Base-by-base conservation (phyloP, 2,797 vertebrate species). In the Sebastiscus tertius region DNA sequence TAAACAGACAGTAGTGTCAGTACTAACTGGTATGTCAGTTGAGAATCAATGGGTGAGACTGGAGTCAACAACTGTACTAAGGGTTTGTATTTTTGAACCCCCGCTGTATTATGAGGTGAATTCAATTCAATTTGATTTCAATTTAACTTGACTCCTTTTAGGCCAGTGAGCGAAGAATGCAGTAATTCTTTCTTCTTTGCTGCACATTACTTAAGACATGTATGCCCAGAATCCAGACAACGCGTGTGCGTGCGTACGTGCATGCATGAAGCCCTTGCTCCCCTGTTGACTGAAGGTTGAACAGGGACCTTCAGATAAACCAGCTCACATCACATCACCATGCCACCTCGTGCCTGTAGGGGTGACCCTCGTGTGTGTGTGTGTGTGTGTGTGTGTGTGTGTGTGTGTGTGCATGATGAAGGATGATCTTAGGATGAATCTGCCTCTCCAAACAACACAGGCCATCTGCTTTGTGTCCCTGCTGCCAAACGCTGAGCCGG, bases 401-500 rank as follows among this genome's bases (percentile, higher is more conserved):
- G 33, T 66, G 18, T 22, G 33, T 58, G 72, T 24, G 20, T 61
- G 42, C 3, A 13, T 65, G 56, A 83, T 90, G 87, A 91, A 86
- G 70, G 80, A 84, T 88, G 79, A 83, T 81, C 59, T 77, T 59
- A 73, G 83, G 77, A 79, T 82, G 84, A 87, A 77, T 86, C 79
- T 88, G 80, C 82, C 84, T 74, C 77, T 89, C 76, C 75, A 86
- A 90, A 87, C 88, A 92, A 88, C 85, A 62, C 83, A 85, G 77
- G 71, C 88, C 90, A 91, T 93, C 89, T 92, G 92, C 83, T 92
- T 81, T 58, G 42, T 80, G 75, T 79, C 72, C 39, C 67, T 14
- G 55, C 58, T 81, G 71, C 72, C 82, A 79, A 76, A 74, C 39
- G 33, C 27, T 31, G 46, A 69, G 55, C 24, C 6, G 1, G 73